A percentile compares a stretch with the other conserved stretches of the same genome.
Conservation (phyloP, 1,140 invertebrate genomes). For the Drosophila rufa region DNA sequence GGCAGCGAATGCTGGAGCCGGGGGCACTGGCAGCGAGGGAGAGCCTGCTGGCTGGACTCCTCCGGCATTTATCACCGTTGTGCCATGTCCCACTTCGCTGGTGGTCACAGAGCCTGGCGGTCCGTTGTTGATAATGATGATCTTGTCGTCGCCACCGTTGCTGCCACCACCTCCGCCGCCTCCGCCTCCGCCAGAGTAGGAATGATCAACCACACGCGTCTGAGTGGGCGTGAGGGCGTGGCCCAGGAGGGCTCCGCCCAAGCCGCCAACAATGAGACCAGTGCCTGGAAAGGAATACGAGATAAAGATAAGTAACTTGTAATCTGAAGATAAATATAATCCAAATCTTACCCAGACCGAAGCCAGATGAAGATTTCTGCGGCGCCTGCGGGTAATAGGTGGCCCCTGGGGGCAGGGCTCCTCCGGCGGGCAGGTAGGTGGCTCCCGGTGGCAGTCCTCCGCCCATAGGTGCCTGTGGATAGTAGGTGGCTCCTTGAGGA, state of each 20-base stretch:
- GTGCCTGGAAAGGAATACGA: conserved; percentile 49
- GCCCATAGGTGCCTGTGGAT: conserved; percentile 60
- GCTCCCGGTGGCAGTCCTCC: conserved; percentile 65
- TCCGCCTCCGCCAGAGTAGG: conserved; percentile 41
- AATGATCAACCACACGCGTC: conserved; percentile 67
- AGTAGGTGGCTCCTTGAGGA: conserved; percentile 70
- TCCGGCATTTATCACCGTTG: conserved; percentile 73
- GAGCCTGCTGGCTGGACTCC: conserved; percentile 56
- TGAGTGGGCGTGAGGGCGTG: conserved; percentile 75
- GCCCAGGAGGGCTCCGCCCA: conserved; percentile 76
- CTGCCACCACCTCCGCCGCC: conserved; percentile 38
- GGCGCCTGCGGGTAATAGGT: conserved; percentile 76
- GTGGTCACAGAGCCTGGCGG: conserved; percentile 79
- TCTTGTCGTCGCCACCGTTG: conserved; percentile 66
- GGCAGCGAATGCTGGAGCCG: conserved; percentile 35
- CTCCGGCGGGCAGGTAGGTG: conserved; percentile 69
- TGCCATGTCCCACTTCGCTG: conserved; percentile 62
- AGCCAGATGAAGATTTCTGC: conserved; percentile 63
- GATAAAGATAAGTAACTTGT: neutral
- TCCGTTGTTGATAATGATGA: conserved; percentile 83
- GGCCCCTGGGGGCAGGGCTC: conserved; percentile 69
- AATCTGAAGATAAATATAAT: no score
- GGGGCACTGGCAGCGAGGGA: conserved; percentile 68
- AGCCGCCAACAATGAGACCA: conserved; percentile 73
- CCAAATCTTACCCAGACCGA: conserved; percentile 67